These are phyloP conservation scores for Luidia sarsii DNA, from an alignment of 53 echinoderm and acorn worm species.

Conservation along the genomic window DNA sequence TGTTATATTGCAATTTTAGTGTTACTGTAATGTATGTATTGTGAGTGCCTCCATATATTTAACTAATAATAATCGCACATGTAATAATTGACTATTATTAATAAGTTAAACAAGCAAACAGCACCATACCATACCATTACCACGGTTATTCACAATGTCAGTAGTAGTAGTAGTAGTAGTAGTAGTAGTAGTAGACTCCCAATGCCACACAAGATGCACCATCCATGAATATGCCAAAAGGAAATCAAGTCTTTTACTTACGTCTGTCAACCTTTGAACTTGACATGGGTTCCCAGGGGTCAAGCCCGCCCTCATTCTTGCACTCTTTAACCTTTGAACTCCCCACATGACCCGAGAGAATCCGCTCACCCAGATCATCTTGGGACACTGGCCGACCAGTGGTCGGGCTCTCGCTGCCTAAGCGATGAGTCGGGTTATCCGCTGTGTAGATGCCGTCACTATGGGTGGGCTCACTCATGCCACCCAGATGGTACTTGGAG, in stretches of 20 bases:
- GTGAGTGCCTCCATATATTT: no score
- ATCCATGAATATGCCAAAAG: not conserved
- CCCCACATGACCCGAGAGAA: slow-evolving; percentile 75
- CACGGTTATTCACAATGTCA: no score
- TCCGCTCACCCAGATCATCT: slow-evolving; percentile 71
- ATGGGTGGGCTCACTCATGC: slow-evolving; percentile 26
- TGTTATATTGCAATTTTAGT: no score
- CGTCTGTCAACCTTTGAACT: slow-evolving; percentile 23
- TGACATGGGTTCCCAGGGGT: slow-evolving; percentile 80
- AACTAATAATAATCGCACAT: no score
- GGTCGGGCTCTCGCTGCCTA: slow-evolving; percentile 30
- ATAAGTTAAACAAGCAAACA: not conserved
- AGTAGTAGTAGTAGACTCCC: slow-evolving; percentile 14
- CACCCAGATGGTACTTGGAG: not conserved
- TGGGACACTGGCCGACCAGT: not conserved
- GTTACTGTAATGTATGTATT: no score
- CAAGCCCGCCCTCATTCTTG: slow-evolving; percentile 34
- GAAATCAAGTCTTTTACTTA: slow-evolving; percentile 21
- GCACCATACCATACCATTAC: slow-evolving; percentile 6
- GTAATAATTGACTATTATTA: no score
- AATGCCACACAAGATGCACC: slow-evolving; percentile 5
- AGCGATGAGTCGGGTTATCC: slow-evolving; percentile 31
- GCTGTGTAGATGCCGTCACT: slow-evolving; percentile 31
- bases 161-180: no score
- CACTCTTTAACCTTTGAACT: slow-evolving; percentile 50